phyloP scores from a whole-genome alignment of 2,797 vertebrate genomes.

The Sylvilagus floridanus region DNA sequence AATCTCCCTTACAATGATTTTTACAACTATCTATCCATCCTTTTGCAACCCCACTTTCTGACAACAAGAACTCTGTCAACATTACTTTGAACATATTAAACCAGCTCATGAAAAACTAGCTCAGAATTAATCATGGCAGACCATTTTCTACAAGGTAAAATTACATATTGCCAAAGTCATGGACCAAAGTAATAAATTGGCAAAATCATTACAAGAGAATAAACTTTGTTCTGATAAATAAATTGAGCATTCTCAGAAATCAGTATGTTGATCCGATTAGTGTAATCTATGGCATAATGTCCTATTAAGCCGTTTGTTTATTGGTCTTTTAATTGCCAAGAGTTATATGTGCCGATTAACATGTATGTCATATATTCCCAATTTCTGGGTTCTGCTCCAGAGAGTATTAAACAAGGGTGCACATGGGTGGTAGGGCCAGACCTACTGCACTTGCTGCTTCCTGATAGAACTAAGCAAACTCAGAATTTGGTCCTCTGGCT shows the following conservation, averaged over 20 bases:
- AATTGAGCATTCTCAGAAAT: slow-evolving; percentile 66
- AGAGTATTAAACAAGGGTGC: slow-evolving; percentile 61
- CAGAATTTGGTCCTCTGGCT: not conserved
- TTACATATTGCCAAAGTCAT: slow-evolving; percentile 75
- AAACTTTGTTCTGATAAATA: slow-evolving; percentile 73
- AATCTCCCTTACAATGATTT: slow-evolving; percentile 83
- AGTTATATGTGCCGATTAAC: slow-evolving; percentile 38
- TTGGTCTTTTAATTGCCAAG: slow-evolving; percentile 59
- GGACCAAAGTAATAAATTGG: slow-evolving; percentile 76
- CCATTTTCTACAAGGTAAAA: slow-evolving; percentile 71
- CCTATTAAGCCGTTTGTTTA: slow-evolving; percentile 72
- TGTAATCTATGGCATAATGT: slow-evolving; percentile 61
- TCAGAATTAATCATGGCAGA: slow-evolving; percentile 67
- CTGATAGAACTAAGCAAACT: not conserved
- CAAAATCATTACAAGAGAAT: slow-evolving; percentile 79
- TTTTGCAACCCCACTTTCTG: slow-evolving; percentile 82
- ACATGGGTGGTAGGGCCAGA: not conserved
- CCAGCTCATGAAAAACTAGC: not conserved
- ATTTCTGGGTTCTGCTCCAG: slow-evolving; percentile 66
- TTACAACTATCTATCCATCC: slow-evolving; percentile 81
- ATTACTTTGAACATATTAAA: slow-evolving; percentile 82
- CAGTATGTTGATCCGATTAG: slow-evolving; percentile 69
- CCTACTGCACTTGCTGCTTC: not conserved
- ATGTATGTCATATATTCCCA: slow-evolving; percentile 1
- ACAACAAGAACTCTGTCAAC: slow-evolving; percentile 53